Evolutionary conservation across 2,888 invertebrate genomes (phyloP), one percentile per base, ranked within the genome.

Genomic region (Phasia obesa): DNA sequence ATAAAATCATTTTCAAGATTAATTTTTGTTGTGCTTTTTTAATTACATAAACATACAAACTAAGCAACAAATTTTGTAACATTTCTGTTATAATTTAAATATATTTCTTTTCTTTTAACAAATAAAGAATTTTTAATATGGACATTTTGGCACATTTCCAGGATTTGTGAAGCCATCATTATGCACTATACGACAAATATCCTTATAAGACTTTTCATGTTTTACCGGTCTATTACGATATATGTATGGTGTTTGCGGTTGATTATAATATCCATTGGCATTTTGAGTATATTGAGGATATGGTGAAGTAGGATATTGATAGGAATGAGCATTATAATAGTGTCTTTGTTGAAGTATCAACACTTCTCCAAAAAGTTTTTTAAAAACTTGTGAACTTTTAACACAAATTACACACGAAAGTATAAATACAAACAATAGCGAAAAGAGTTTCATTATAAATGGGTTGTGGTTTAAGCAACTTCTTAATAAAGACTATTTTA

Each of bases 101-200:
- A 25, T 23, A 13, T 21, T 7, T 13, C 21, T 13, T 4, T 17
- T 27, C 7, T 9, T 7, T 53, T 3, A 13, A 42, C 27, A 17
- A 47, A 47, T 6, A 13, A 2, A 4, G 2, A 23, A 21, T 23
- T 5, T 65, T 59, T 38, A 89, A 69, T 86, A 88, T 1, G 88
- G 88, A 81, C 89, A 89, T 53, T 79, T 86, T 0, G 89, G 89
- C 11, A 89, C 84, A 64, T 85, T 86, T 11, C 86, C 86, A 0
- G 89, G 89, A 85, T 89, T 89, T 3, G 86, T 84, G 25, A 89
- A 89, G 3, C 87, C 88, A 80, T 89, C 88, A 15, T 85, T 82
- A 44, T 89, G 85, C 7, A 89, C 88, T 64, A 88, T n/a, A n/a
- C 85, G 86, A 59, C 89, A 89, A 42, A 89, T 89, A 17, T 88